Percentiles rank a stretch among this genome's conserved stretches.
These are phyloP conservation scores for Schizaphis graminum DNA, from an alignment of 2,888 invertebrate genomes.

Conservation along the genomic window DNA sequence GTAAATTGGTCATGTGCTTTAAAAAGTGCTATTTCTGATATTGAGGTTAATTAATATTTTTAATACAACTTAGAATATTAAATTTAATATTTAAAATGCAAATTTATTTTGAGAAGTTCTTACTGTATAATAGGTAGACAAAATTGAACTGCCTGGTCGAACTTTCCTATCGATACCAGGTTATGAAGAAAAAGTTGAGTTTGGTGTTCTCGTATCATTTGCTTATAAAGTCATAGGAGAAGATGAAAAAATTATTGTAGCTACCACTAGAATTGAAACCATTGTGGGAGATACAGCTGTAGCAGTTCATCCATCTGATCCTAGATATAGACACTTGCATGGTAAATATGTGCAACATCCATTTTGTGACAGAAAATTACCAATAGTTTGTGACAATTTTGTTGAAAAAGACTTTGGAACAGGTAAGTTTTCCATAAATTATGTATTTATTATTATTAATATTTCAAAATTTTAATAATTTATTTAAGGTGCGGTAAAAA, in stretches of 20 bases:
- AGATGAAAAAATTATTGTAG: slow-evolving; percentile 88
- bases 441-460: slow-evolving; percentile 12
- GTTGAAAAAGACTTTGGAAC: slow-evolving; percentile 97
- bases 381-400: slow-evolving; percentile 91
- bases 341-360: slow-evolving; percentile 91
- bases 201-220: slow-evolving; percentile 92
- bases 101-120: neutral
- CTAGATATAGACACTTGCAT: slow-evolving; percentile 84
- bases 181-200: slow-evolving; percentile 90
- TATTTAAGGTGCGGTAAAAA: slow-evolving; percentile 90
- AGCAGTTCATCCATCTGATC: slow-evolving; percentile 96
- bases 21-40: slow-evolving; percentile 98
- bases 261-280: slow-evolving; percentile 98
- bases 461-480: slow-evolving; percentile 7
- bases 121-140: slow-evolving; percentile 80
- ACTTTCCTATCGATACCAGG: slow-evolving; percentile 92
- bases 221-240: slow-evolving; percentile 86
- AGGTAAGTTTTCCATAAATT: slow-evolving; percentile 73
- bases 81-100: neutral
- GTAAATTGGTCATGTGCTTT: slow-evolving; percentile 99
- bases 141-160: slow-evolving; percentile 87
- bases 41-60: slow-evolving; percentile 78
- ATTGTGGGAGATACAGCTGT: slow-evolving; percentile 98
- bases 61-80: neutral
- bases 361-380: slow-evolving; percentile 84